phyloP scores from a whole-genome alignment of 64 coral and sea anemone species.

The Montipora cactus region DNA sequence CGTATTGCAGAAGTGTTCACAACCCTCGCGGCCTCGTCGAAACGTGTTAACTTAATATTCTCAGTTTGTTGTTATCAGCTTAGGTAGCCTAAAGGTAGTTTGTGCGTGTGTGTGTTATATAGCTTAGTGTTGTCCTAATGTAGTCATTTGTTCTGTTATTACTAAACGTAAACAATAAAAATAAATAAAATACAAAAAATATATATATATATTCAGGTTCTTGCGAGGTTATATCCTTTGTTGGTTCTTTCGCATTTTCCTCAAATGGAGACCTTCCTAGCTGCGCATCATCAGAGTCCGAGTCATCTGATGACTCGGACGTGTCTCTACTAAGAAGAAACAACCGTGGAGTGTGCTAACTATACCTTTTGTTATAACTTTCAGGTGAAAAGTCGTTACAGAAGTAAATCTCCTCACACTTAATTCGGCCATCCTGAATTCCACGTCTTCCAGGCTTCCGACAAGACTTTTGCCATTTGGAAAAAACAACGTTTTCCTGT shows the following conservation, averaged over 20 bases:
- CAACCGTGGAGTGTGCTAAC: constrained; percentile 14
- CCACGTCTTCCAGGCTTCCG: constrained; percentile 42
- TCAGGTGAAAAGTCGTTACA: neutral
- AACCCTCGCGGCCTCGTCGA: too few relatives aligned
- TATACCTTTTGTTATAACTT: constrained; percentile 16
- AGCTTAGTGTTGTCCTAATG: too few relatives aligned
- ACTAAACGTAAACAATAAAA: too few relatives aligned
- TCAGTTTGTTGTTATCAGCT: too few relatives aligned
- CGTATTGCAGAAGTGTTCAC: too few relatives aligned
- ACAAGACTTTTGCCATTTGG: constrained; percentile 38
- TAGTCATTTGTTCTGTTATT: too few relatives aligned
- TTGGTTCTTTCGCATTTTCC: neutral
- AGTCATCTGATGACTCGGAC: neutral
- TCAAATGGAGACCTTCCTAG: neutral
- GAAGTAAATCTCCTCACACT: neutral
- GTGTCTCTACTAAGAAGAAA: constrained; percentile 13
- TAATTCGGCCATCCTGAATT: constrained; percentile 59
- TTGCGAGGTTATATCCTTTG: neutral
- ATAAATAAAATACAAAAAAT: too few relatives aligned
- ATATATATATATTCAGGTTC: too few relatives aligned
- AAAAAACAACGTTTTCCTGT: constrained; percentile 53
- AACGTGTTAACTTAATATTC: too few relatives aligned
- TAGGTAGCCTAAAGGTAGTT: too few relatives aligned
- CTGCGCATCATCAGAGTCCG: neutral
- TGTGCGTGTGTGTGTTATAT: too few relatives aligned